Conservation (phyloP, 1,140 invertebrate species). For the Aphidius ervi region DNA sequence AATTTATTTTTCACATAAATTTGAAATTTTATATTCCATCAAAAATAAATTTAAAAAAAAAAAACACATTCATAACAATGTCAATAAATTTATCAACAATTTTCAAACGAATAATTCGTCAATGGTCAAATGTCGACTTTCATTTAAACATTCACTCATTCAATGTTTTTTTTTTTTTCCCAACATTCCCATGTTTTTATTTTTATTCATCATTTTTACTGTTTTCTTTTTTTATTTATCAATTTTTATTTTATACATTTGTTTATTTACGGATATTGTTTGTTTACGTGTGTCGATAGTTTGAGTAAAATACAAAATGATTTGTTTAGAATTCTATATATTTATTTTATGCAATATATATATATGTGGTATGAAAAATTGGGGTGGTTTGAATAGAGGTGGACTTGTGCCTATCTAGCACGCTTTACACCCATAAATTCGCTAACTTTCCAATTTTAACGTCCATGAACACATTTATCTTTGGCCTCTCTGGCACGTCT, state of each 20-base stretch:
- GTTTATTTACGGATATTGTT: background rate
- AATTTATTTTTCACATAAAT: no score
- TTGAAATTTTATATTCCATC: no score
- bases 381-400: background rate
- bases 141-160: conserved; percentile 5
- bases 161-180: conserved; percentile 1
- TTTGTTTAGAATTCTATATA: no score
- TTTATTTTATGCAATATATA: no score
- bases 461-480: conserved; percentile 33
- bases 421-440: conserved; percentile 34
- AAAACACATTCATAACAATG: background rate
- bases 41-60: conserved; percentile 5
- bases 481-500: conserved; percentile 13
- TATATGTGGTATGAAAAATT: no score
- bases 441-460: conserved; percentile 38
- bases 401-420: conserved; percentile 25
- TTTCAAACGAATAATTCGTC: conserved; percentile 17
- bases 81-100: no score
- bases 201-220: background rate
- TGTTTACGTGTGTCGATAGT: conserved; percentile 16
- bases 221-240: background rate
- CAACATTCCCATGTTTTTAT: background rate
- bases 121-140: background rate
- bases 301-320: conserved; percentile 15
- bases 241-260: background rate